Evolutionary conservation across 2,888 invertebrate species (phyloP), one percentile per base, ranked within the genome.

Genomic region (Nymphalis polychloros): DNA sequence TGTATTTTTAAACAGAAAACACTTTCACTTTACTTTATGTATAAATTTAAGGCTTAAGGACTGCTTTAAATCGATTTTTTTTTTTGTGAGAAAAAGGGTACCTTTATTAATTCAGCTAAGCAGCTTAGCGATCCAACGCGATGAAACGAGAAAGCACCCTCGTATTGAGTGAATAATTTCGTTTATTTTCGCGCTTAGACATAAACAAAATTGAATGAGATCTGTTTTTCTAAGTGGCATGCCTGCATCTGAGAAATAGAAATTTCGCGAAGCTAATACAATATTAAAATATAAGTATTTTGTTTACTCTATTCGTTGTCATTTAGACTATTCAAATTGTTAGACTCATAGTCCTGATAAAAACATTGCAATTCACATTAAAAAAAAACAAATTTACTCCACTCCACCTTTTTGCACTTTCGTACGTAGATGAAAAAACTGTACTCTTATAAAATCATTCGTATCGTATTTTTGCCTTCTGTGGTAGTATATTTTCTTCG

Each of bases 41-140:
- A 41, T 13, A 41, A 41, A 41, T 41, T 17, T n/a, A 49, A 1
- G 50, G 19, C 10, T 19, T 50, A 50, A 41, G 10, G 41, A 41
- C 41, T 50, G 8, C 19, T 19, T 13, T 20, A 50, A 19, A 50
- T 50, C 7, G 19, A 23, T 20, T 20, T 10, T 19, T 13, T 50
- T 50, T 20, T 50, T 50, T 20, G 50, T 20, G 50, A 20, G 20
- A 50, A 50, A 50, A 50, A 13, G 20, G 19, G 8, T 13, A 53
- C 13, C 16, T 53, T 65, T 60, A 60, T 27, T 52, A 53, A 47
- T 60, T 20, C 65, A 27, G 27, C n/a, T 60, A 60, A 65, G 65
- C n/a, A 60, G 65, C 52, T 65, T 65, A 60, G 46, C 65, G 47
- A 60, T 41, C 10, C 35, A 65, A 65, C 52, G 60, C 52, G 65